phyloP scores from a whole-genome alignment of 2,888 invertebrate genomes.

The Beris morrisii region DNA sequence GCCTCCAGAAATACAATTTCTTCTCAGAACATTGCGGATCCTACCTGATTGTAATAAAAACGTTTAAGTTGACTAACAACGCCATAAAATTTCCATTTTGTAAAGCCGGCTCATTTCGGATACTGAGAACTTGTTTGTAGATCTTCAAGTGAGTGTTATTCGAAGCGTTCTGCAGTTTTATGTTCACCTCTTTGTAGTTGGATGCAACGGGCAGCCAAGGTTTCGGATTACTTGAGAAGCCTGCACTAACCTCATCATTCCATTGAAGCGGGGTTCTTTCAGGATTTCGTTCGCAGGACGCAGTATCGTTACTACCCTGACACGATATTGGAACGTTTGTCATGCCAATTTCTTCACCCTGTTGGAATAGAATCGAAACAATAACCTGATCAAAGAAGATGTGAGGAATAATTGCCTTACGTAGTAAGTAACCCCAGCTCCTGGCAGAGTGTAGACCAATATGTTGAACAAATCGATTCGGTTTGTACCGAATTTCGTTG shows the following conservation, averaged over 20 bases:
- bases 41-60: no score
- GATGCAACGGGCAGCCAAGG: constrained; percentile 57
- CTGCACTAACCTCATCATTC: constrained; percentile 53
- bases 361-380: not conserved
- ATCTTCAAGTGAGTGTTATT: constrained; percentile 62
- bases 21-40: no score
- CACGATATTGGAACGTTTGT: constrained; percentile 62
- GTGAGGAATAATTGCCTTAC: constrained; percentile 46
- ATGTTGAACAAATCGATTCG: constrained; percentile 80
- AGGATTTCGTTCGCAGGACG: constrained; percentile 60
- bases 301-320: constrained; percentile 64
- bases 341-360: constrained; percentile 80
- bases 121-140: constrained; percentile 59
- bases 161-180: constrained; percentile 57
- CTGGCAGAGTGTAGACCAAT: constrained; percentile 78
- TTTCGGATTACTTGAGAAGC: constrained; percentile 49
- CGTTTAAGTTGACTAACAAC: no score
- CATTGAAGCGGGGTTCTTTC: constrained; percentile 62
- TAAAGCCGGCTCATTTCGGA: constrained; percentile 56
- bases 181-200: constrained; percentile 64
- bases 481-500: constrained; percentile 68
- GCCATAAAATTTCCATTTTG: constrained; percentile 57
- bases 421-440: constrained; percentile 83
- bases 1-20: no score
- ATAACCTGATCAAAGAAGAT: not conserved